Evolutionary conservation across 1,140 invertebrate species (phyloP).

Genomic region (Carcinoscorpius rotundicauda): DNA sequence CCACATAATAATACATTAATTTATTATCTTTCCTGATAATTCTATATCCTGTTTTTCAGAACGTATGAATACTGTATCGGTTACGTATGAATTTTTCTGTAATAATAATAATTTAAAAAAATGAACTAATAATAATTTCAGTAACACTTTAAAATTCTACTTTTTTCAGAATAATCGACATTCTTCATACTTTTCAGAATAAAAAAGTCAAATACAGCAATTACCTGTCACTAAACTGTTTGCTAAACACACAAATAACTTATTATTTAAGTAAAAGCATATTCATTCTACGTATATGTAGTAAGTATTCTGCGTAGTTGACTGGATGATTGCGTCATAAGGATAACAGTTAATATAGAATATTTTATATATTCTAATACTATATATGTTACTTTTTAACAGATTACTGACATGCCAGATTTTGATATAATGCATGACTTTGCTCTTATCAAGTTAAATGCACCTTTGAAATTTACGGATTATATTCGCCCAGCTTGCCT

Average conservation of each 20-base stretch:
- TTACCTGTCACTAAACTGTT: not conserved
- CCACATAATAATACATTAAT: too few species aligned
- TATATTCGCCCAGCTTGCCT: constrained; percentile 19
- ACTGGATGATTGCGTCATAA: not conserved
- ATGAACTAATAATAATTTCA: too few species aligned
- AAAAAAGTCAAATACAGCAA: too few species aligned
- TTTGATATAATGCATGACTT: constrained; percentile 13
- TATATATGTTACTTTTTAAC: not conserved
- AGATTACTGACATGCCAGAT: constrained; percentile 1
- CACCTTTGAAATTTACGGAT: constrained; percentile 16
- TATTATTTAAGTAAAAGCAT: not conserved
- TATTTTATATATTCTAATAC: not conserved
- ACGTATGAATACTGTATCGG: not conserved
- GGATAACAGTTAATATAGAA: not conserved
- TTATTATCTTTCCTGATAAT: not conserved
- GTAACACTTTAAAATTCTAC: too few species aligned
- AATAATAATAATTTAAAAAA: too few species aligned
- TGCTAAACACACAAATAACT: not conserved
- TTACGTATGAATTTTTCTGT: not conserved
- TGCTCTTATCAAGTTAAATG: constrained; percentile 19
- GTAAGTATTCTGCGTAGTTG: not conserved
- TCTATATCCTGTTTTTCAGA: not conserved
- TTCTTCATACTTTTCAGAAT: too few species aligned
- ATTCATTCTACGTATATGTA: not conserved
- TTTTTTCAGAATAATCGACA: too few species aligned